Evolutionary conservation across 2,797 vertebrate species (phyloP), one percentile per base, ranked within the genome.

Genomic region (Amphiprion clarkii): DNA sequence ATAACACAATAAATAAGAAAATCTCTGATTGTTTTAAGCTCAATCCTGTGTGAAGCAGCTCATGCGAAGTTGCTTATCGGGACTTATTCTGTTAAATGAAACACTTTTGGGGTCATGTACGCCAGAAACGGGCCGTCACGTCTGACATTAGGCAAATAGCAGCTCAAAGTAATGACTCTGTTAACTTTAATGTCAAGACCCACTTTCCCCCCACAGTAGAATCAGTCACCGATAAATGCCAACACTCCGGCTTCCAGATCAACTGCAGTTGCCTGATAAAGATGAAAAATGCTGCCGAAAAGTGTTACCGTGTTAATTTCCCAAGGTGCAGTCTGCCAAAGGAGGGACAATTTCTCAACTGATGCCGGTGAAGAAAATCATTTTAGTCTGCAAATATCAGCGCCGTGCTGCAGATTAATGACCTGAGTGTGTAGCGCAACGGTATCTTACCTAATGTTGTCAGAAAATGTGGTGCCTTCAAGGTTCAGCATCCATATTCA

Each of bases 181-280:
- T 7, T 46, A 55, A 29, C 53, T 17, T 31, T 31, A 31, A 14
- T 55, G 27, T 25, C 25, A 6, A 54, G 52, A 29, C 23, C 52
- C 27, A 7, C 16, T 55, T 55, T 31, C 53, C 53, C 8, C 21
- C 14, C 53, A 3, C 53, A 7, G 14, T 31, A 31, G 53, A 55
- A 68, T 68, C 54, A 68, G 67, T 68, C 67, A 58, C 67, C 49
- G 54, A 49, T 68, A 70, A 78, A 71, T 64, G 58, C 25, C 67
- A 78, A 27, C 10, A 11, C 53, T 63, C 55, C 53, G 42, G 46
- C 62, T 64, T 67, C 68, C 56, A 72, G 21, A 60, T 73, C 44
- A 63, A 44, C 44, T 59, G 74, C 69, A n/a, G 61, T 33, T 53
- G 19, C 49, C 55, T 77, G 54, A 77, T 74, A 59, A 76, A 68